Evolutionary conservation across 2,888 invertebrate genomes (phyloP), one percentile per base, ranked within the genome.

Genomic region (Heteromurus nitidus): DNA sequence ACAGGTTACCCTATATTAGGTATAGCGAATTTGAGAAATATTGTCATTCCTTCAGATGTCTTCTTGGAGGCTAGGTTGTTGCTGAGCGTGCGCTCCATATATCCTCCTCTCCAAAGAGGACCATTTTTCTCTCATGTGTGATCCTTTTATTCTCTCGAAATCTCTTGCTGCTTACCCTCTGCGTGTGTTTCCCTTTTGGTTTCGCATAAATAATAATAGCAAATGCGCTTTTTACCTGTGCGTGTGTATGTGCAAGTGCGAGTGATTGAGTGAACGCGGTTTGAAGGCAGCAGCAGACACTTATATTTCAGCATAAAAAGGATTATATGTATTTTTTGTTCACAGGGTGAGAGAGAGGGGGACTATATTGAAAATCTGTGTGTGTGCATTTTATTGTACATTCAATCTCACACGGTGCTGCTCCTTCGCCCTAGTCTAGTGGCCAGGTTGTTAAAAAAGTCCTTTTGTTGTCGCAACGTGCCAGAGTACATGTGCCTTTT

Each of bases 11-110:
- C 53, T 69, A 53, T 53, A 53, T 69, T 69, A 30, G 30, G 53
- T 53, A 53, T 69, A 68, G 69, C 18, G 69, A 69, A 31, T 53
- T 53, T 20, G 69, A 53, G 53, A 60, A 76, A 60, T 67, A 60
- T 68, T 76, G 44, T 68, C 76, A 76, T 76, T 76, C 76, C 22
- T 18, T 76, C 53, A 76, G 68, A 53, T 76, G 67, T 67, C 76
- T 76, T 76, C 69, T 69, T 44, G 69, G 69, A 69, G 69, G 69
- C 53, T 69, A 30, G 60, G 31, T 31, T 62, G 62, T 18, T 9
- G 62, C 31, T 28, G 30, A 13, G 44, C 22, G 31, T n/a, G n/a
- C n/a, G n/a, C n/a, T n/a, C n/a, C n/a, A n/a, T n/a, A n/a, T n/a
- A n/a, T n/a, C n/a, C n/a, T n/a, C n/a, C n/a, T n/a, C n/a, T n/a